Evolutionary conservation across 37 sponge, comb jelly and placozoan genomes (phyloP).

Genomic region (Cliona cf. orientalis): DNA sequence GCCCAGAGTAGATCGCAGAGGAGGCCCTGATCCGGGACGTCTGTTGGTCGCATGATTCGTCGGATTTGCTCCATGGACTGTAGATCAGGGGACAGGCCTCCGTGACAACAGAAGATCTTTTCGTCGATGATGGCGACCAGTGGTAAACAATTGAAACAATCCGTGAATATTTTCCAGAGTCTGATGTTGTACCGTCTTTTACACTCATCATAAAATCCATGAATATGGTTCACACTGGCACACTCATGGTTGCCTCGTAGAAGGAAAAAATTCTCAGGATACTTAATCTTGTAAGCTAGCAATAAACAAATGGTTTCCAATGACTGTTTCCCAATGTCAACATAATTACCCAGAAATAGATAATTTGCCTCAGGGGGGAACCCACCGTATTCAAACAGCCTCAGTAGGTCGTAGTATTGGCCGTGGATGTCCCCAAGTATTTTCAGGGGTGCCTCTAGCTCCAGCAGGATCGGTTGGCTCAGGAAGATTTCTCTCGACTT

Average conservation of each 20-base stretch:
- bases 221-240: conserved; percentile 98
- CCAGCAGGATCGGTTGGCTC: conserved; percentile 92
- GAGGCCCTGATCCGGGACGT: conserved; percentile 98
- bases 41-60: conserved; percentile 98
- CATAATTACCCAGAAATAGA: conserved; percentile 94
- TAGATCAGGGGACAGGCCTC: conserved; percentile 97
- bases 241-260: conserved; percentile 99
- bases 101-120: conserved; percentile 99
- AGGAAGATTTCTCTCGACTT: conserved; percentile 93
- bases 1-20: conserved; percentile 99
- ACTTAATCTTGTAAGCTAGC: conserved; percentile 99
- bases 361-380: conserved; percentile 97
- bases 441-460: conserved; percentile 92
- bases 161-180: conserved; percentile 99
- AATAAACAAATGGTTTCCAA: conserved; percentile 96
- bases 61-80: conserved; percentile 98
- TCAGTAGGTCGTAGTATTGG: conserved; percentile 92
- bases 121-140: conserved; percentile 98
- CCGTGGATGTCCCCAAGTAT: conserved; percentile 97
- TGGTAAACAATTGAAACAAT: conserved; percentile 99
- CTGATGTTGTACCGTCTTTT: conserved; percentile 98
- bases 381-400: conserved; percentile 96
- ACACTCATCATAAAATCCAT: conserved; percentile 99
- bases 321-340: conserved; percentile 94
- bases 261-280: conserved; percentile 99